phyloP scores from a whole-genome alignment of 2,888 invertebrate species.

The Doris montereyensis region DNA sequence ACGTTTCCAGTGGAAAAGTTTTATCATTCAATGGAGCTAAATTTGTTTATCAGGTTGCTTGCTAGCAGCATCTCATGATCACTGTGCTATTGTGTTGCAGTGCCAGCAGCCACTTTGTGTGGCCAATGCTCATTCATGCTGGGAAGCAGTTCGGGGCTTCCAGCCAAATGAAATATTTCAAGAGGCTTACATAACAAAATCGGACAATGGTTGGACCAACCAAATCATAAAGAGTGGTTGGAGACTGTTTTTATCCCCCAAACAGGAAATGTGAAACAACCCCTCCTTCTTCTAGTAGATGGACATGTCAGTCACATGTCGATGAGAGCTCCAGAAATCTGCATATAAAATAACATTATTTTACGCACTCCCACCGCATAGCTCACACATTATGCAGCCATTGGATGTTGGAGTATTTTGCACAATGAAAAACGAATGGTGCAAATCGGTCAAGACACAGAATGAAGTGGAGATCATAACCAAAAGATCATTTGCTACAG shows the following conservation, averaged over 20 bases:
- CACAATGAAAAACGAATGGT: conserved; percentile 9
- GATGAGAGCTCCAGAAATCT: neutral
- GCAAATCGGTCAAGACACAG: neutral
- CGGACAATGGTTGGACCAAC: conserved; percentile 24
- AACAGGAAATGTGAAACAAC: neutral
- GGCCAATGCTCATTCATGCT: conserved; percentile 20
- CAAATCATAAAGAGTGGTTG: neutral
- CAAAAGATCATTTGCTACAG: conserved; percentile 2
- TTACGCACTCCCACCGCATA: conserved; percentile 12
- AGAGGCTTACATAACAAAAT: neutral
- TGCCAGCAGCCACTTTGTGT: neutral
- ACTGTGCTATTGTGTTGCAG: conserved; percentile 20
- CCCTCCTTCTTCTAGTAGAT: conserved; percentile 10
- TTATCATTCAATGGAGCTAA: neutral
- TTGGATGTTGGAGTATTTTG: conserved; percentile 21
- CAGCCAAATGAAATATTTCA: conserved; percentile 4
- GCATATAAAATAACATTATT: conserved; percentile 2
- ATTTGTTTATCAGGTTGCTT: conserved; percentile 3
- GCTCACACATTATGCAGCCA: conserved; percentile 22
- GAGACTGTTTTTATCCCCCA: conserved; percentile 10
- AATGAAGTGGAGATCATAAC: neutral
- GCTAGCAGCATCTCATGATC: neutral
- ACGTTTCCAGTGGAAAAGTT: neutral
- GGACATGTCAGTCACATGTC: conserved; percentile 13
- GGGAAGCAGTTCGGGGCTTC: conserved; percentile 23